Evolutionary conservation across 2,113 vertebrate species (phyloP).

Genomic region (Platysteira castanea): DNA sequence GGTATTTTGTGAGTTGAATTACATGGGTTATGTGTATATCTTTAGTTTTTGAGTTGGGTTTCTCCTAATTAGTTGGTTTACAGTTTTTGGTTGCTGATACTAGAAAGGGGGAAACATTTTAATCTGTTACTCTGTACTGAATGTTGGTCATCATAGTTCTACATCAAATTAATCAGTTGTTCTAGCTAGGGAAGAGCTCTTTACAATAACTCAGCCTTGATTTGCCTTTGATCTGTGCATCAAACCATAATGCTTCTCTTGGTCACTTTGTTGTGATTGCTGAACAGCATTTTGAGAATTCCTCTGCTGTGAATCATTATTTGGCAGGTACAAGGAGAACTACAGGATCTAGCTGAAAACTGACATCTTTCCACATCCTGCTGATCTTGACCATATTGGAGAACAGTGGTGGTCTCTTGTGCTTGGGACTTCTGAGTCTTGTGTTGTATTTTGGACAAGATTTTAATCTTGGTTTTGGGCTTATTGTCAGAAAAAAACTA

Average conservation of each 20-base stretch:
- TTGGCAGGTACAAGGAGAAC: not conserved
- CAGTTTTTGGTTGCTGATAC: not conserved
- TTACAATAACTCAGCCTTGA: not conserved
- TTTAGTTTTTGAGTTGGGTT: not conserved
- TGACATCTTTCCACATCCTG: not conserved
- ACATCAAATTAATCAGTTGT: not conserved
- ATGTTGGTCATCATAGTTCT: not conserved
- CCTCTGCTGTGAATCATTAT: not conserved
- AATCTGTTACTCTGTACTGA: not conserved
- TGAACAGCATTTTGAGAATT: not conserved
- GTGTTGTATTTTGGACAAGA: not conserved
- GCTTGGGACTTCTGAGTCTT: not conserved
- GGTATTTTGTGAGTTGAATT: not conserved
- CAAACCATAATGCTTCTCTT: not conserved
- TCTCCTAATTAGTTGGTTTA: not conserved
- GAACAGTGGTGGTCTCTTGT: not conserved
- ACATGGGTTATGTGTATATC: not conserved
- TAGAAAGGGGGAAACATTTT: not conserved
- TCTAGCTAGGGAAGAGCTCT: not conserved
- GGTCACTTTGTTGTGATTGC: not conserved
- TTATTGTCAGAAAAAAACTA: not conserved
- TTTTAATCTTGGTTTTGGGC: not conserved
- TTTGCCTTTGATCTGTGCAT: not conserved
- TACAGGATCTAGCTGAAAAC: not conserved
- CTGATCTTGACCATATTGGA: slow-evolving; percentile 7